Evolutionary conservation across 2,113 vertebrate genomes (phyloP), one percentile per base, ranked within the genome.

Genomic region (Phalacrocorax pelagicus): DNA sequence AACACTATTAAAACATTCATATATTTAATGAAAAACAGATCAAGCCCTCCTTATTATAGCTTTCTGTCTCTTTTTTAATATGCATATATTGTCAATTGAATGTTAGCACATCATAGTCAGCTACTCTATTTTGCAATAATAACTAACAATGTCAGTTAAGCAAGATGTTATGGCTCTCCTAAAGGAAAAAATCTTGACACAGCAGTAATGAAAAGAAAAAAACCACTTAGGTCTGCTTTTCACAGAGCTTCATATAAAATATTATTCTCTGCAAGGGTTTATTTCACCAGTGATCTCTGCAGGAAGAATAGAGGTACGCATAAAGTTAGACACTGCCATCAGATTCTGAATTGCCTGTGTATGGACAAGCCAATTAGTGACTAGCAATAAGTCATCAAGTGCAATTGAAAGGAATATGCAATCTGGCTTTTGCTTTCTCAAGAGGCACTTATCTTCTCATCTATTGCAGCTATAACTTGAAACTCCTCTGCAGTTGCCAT

Each of bases 401-500:
- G 73, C 95, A 92, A 46, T 42, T 85, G 85, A 96, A 96, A 92
- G 85, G 75, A 94, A 95, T 70, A 62, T 42, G 86, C 92, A 92
- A 80, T 90, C 91, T 94, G 95, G 81, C 89, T 73, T 84, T 86
- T 30, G 67, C 92, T 79, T 82, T 82, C 94, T 97, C 81, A 30
- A 87, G 94, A 94, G 95, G 49, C 93, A 83, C 80, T 97, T 87
- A 96, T 88, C 80, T 77, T 62, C 88, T 69, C 47, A 84, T 95
- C 94, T 88, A 90, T 30, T 92, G 87, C 34, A 47, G 82, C 78
- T 91, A 89, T 86, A 97, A 84, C 92, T 92, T 96, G 86, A 96
- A 96, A 94, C 94, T 95, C 32, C 59, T 96, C 89, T 91, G 84
- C 86, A 94, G 85, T 62, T 97, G 91, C 96, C 97, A 97, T 97